Base-by-base conservation (phyloP, 2,113 vertebrate genomes). In the Odontophorus gujanensis region DNA sequence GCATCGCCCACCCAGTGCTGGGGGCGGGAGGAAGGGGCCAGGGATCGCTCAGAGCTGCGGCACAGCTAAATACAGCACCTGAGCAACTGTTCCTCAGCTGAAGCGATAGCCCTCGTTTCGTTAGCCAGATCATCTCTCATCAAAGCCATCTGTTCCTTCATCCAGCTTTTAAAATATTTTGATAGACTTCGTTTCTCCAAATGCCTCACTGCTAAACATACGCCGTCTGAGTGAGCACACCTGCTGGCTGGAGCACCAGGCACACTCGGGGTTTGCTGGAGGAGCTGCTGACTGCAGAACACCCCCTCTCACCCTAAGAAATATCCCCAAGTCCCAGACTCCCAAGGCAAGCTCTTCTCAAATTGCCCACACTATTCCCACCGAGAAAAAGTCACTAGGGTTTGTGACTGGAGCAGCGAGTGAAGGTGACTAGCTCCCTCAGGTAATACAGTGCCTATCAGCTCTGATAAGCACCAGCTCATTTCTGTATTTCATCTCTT, bases 81-180 rank as follows among this genome's bases (percentile, higher is more conserved):
- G 42, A 53, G 58, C 48, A 76, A 83, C 66, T 25, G 47, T 50
- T 88, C 36, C 77, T 91, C 68, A 32, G 11, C 77, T n/a, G 43
- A 67, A 50, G 53, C 36, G 75, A 42, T 78, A 78, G 9, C 28
- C 57, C 63, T 71, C 18, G 28, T 78, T 77, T 93, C 32, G 71
- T 89, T 74, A 71, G 34, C 68, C 34, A 71, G 25, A 91, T 90
- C 28, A 34, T 69, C 47, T 89, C 32, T 67, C 62, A 26, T 67
- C 59, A n/a, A 53, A 90, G 75, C 89, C 84, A 89, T 93, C 83
- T 94, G 92, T 74, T 90, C 72, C 51, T 87, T 65, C 61, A 58
- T 47, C 24, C 6, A 69, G 73, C 48, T 78, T 81, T 86, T 88
- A 4, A 90, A 95, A 94, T 94, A 92, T 81, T 95, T 15, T 95